Base-by-base conservation (phyloP, 1,140 invertebrate species). In the Heliconius melpomene region DNA sequence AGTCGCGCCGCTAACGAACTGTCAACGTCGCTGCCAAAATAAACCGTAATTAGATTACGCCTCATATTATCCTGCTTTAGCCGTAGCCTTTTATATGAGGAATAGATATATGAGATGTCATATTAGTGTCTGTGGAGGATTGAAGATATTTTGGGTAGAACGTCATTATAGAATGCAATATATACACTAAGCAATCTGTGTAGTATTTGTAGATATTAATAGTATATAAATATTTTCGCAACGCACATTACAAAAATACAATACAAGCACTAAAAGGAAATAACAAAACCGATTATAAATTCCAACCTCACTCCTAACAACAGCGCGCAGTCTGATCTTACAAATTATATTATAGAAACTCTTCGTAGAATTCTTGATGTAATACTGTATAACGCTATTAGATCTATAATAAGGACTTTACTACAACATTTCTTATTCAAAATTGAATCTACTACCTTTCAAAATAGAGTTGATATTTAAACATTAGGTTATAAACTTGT, bases 1-100 rank as follows among this genome's bases (percentile, higher is more conserved):
- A 84, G 81, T 81, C 85, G 85, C 82, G 77, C 74, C 71, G 79
- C 84, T 91, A 91, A 91, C 88, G 89, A 91, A 91, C 88, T 91
- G 89, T 87, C 86, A 87, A 89, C 88, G 87, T 90, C 87, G 83
- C 83, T 87, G 87, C 82, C 86, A 87, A 91, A 89, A 90, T 89
- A 87, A 85, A 77, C 87, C 87, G 85, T 90, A 89, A 90, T 88
- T 90, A 88, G 80, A 85, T 90, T 88, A 83, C 60, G 32, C 50
- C 70, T 72, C 38, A 72, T 77, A 72, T 72, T 70, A 71, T 40
- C n/a, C 23, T 46, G 29, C 29, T 6, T 32, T 32, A 32, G 32
- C 32, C 32, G 32, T 32, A 7, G 32, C 32, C 32, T 2, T 2
- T 29, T 29, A 29, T 29, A 29, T 29, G 29, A 29, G 2, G 2